Evolutionary conservation across 1,140 invertebrate genomes (phyloP).

Genomic region (Diorhabda elongata): DNA sequence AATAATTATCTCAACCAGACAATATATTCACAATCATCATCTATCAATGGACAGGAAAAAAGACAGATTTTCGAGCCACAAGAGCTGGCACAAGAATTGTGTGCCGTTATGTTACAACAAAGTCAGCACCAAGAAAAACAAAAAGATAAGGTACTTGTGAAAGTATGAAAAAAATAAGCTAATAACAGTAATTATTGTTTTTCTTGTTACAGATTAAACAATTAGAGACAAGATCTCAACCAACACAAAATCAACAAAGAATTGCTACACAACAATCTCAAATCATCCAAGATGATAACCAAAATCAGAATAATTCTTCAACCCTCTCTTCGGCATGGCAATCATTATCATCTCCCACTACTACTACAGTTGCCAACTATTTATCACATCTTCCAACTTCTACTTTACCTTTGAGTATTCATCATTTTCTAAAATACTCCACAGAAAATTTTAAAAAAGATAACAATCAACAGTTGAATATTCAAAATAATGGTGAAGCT

Average conservation of each 20-base stretch:
- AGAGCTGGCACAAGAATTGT: conserved; percentile 42
- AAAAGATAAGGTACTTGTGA: conserved; percentile 16
- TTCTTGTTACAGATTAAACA: background rate
- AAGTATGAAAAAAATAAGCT: conserved; percentile 1
- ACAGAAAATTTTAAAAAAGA: conserved; percentile 73
- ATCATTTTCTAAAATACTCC: conserved; percentile 81
- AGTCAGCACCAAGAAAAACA: conserved; percentile 25
- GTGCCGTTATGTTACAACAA: conserved; percentile 40
- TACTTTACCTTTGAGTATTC: conserved; percentile 71
- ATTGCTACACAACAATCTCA: conserved; percentile 24
- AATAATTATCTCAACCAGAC: conserved; percentile 40
- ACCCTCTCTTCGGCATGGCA: conserved; percentile 57
- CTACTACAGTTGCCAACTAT: conserved; percentile 77
- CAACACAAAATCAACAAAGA: conserved; percentile 22
- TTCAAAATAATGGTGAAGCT: conserved; percentile 45
- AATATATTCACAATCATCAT: conserved; percentile 31
- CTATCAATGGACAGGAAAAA: conserved; percentile 37
- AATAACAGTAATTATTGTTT: background rate
- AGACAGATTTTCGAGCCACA: conserved; percentile 40
- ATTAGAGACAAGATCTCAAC: background rate
- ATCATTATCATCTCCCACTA: conserved; percentile 67
- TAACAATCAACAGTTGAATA: conserved; percentile 32
- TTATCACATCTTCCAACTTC: conserved; percentile 69
- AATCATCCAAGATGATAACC: conserved; percentile 32
- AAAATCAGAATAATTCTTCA: conserved; percentile 17